phyloP scores from a whole-genome alignment of 1,140 invertebrate species.

The Nephila pilipes region DNA sequence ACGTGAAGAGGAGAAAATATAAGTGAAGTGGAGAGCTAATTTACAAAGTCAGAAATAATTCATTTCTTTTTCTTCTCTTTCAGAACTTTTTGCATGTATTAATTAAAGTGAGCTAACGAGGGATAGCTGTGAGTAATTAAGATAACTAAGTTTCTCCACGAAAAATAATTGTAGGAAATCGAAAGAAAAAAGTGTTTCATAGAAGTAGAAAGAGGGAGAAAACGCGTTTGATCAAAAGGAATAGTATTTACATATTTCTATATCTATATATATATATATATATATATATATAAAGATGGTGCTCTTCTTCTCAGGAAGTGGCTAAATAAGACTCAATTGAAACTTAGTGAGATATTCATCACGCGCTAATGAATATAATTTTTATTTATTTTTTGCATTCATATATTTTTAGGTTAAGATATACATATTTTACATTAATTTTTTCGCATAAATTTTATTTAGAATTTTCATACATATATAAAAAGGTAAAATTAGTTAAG shows the following conservation, averaged over 20 bases:
- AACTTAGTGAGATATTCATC: neutral
- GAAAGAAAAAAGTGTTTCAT: constrained; percentile 31
- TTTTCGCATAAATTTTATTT: no score
- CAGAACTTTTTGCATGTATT: constrained; percentile 49
- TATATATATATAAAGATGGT: no score
- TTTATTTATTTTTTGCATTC: no score
- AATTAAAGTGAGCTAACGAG: constrained; percentile 44
- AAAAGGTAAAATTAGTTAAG: no score
- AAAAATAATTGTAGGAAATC: constrained; percentile 47
- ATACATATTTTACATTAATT: no score
- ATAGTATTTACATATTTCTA: no score
- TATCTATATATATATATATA: no score
- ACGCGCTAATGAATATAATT: neutral
- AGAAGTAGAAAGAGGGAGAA: neutral
- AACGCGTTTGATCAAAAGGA: constrained; percentile 37
- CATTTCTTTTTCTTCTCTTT: constrained; percentile 16
- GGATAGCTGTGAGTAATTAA: constrained; percentile 44
- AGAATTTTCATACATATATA: no score
- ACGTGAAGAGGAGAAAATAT: neutral
- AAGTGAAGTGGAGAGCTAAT: constrained; percentile 25
- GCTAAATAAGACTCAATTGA: neutral
- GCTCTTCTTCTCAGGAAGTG: neutral
- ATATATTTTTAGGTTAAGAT: no score
- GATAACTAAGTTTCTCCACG: constrained; percentile 40
- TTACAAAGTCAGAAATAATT: constrained; percentile 48